Percentiles rank a stretch among this genome's conserved stretches.
phyloP scores from a whole-genome alignment of 37 sponge, comb jelly and placozoan genomes.

The Halichondria panicea region DNA sequence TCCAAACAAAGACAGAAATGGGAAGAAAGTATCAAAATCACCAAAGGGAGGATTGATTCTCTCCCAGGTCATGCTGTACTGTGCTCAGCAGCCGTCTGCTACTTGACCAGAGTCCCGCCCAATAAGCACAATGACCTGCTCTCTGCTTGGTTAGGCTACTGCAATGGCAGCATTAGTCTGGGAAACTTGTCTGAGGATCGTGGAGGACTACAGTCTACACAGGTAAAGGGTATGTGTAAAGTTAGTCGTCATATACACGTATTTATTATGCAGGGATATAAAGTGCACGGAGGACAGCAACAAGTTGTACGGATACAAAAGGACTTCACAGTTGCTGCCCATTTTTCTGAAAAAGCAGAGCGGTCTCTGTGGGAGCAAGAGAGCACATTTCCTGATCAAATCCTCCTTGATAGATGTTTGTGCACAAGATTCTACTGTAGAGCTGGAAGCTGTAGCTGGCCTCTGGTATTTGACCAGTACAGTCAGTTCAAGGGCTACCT shows the following conservation, averaged over 20 bases:
- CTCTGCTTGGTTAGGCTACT: slow-evolving; percentile 64
- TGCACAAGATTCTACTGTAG: not conserved
- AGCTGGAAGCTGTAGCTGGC: not conserved
- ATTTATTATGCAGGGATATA: not conserved
- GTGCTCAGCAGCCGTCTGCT: slow-evolving; percentile 41
- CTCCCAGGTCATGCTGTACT: slow-evolving; percentile 54
- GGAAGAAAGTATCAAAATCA: slow-evolving; percentile 17
- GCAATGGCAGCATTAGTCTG: slow-evolving; percentile 32
- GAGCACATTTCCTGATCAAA: slow-evolving; percentile 33
- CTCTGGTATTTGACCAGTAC: slow-evolving; percentile 68
- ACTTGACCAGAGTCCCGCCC: slow-evolving; percentile 32
- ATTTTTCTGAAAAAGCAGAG: slow-evolving; percentile 42
- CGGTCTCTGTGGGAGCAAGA: slow-evolving; percentile 31
- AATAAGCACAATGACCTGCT: slow-evolving; percentile 33
- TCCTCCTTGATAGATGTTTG: slow-evolving; percentile 14
- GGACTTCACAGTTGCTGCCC: slow-evolving; percentile 16
- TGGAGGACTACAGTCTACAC: slow-evolving; percentile 1
- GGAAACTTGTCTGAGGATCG: slow-evolving; percentile 16
- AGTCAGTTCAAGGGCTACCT: slow-evolving; percentile 28
- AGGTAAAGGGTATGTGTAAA: not conserved
- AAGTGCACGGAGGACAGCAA: slow-evolving; percentile 4
- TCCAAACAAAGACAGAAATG: slow-evolving; percentile 33
- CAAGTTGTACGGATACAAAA: slow-evolving; percentile 22
- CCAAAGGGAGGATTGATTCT: slow-evolving; percentile 7
- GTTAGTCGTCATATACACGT: not conserved